Conservation (phyloP, 2,888 invertebrate species). For the Candidula unifasciata region DNA sequence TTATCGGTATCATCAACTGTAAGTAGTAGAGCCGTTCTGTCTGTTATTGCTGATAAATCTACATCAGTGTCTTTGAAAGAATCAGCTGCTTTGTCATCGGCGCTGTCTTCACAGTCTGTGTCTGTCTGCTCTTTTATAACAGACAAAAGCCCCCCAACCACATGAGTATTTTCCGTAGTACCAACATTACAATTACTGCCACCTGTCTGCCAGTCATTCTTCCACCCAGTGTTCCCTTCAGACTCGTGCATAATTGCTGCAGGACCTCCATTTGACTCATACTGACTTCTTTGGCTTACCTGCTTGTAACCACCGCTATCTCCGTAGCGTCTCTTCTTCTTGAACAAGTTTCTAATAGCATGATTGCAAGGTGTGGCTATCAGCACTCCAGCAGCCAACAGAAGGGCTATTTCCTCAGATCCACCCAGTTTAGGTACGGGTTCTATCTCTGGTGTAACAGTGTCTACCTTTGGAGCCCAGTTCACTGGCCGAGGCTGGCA, state of each 20-base stretch:
- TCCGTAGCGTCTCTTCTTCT: slow-evolving; percentile 36
- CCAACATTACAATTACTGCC: slow-evolving; percentile 9
- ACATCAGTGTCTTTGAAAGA: background rate
- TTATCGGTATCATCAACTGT: background rate
- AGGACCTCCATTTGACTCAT: slow-evolving; percentile 39
- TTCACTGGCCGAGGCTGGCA: slow-evolving; percentile 78
- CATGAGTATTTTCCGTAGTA: background rate
- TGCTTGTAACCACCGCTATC: background rate
- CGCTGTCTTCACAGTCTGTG: slow-evolving; percentile 28
- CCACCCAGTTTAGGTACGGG: slow-evolving; percentile 61
- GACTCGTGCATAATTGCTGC: slow-evolving; percentile 42
- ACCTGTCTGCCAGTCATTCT: slow-evolving; percentile 4
- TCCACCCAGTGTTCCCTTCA: slow-evolving; percentile 42
- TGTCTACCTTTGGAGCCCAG: slow-evolving; percentile 54
- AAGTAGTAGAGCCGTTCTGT: slow-evolving; percentile 22
- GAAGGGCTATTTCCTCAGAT: slow-evolving; percentile 73
- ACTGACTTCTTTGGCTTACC: slow-evolving; percentile 20
- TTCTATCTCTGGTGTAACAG: slow-evolving; percentile 50
- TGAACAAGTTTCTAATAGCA: slow-evolving; percentile 62
- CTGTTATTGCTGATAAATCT: slow-evolving; percentile 11
- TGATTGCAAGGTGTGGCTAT: slow-evolving; percentile 75
- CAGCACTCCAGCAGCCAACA: slow-evolving; percentile 79
- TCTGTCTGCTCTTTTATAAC: slow-evolving; percentile 31
- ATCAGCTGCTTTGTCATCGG: background rate
- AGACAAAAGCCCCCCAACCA: background rate